Evolutionary conservation across 2,797 vertebrate species (phyloP), one percentile per base, ranked within the genome.

Genomic region (Gymnoscopelus microlampas): DNA sequence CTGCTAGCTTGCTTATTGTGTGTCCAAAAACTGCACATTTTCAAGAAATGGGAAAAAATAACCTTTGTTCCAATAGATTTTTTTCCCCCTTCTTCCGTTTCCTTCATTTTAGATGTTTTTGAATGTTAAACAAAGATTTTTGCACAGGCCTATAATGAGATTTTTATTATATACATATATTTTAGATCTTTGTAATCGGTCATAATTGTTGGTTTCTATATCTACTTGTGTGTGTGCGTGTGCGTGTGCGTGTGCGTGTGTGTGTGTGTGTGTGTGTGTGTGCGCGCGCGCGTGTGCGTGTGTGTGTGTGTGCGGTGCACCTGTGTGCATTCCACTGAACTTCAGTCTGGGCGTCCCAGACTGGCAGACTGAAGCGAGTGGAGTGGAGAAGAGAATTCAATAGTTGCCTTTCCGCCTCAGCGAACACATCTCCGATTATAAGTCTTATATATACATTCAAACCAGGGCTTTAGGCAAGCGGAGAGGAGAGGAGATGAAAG

Each of bases 371-470:
- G 71, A 81, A 44, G 32, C 32, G 32, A 35, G 78, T 76, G 60
- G 80, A 71, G 24, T 55, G 62, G 61, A 66, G 60, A 76, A 79
- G 84, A 49, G 50, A 75, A 79, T 89, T 88, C 83, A 83, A 84
- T 85, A 83, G 85, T 76, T 77, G 84, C 71, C 80, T 90, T 93
- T 91, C 80, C 63, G 85, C 86, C 77, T 92, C 87, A 66, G 71
- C 13, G 70, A 85, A 77, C 88, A 83, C 89, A 85, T 81, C 82
- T 85, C 79, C 84, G 87, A 92, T 90, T 89, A 92, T 90, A 84
- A 79, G 80, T 84, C 77, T 91, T 86, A 90, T 77, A 86, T 86
- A 90, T 77, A 86, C 81, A 87, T 91, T 90, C 71, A 83, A 83
- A 85, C 68, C 68, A 48, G 74, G 3, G 73, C 86, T 78, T 70